phyloP scores from a whole-genome alignment of 53 echinoderm and acorn worm genomes.

The Crossaster papposus region DNA sequence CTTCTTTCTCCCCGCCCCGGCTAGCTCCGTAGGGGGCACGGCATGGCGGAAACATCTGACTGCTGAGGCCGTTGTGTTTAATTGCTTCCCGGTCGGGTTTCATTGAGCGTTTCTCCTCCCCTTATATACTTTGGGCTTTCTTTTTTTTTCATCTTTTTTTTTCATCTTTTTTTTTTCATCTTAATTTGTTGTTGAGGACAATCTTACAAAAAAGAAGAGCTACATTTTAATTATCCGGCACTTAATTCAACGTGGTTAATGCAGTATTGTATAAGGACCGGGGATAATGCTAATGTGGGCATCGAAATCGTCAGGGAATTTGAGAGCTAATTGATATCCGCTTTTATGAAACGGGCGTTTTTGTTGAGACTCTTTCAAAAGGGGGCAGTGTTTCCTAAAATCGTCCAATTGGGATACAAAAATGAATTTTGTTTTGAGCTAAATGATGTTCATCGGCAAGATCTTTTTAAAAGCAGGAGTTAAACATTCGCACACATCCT shows the following conservation, averaged over 20 bases:
- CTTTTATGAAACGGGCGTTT: too few species aligned
- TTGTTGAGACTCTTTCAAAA: too few species aligned
- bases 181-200: not conserved
- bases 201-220: not conserved
- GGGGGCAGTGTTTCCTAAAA: too few species aligned
- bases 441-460: too few species aligned
- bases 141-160: not conserved
- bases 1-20: not conserved
- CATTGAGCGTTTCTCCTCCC: not conserved
- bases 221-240: slow-evolving; percentile 13
- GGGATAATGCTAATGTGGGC: not conserved
- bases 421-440: too few species aligned
- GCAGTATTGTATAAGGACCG: too few species aligned
- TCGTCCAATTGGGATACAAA: too few species aligned
- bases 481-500: too few species aligned
- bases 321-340: too few species aligned
- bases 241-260: not conserved
- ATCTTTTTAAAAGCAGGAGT: too few species aligned
- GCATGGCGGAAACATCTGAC: slow-evolving; percentile 53
- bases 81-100: slow-evolving; percentile 48
- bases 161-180: not conserved
- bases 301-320: not conserved
- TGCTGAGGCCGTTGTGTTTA: slow-evolving; percentile 43
- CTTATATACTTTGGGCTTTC: not conserved
- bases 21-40: not conserved